Evolutionary conservation across 2,113 vertebrate genomes (phyloP).

Genomic region (Corapipo altera): DNA sequence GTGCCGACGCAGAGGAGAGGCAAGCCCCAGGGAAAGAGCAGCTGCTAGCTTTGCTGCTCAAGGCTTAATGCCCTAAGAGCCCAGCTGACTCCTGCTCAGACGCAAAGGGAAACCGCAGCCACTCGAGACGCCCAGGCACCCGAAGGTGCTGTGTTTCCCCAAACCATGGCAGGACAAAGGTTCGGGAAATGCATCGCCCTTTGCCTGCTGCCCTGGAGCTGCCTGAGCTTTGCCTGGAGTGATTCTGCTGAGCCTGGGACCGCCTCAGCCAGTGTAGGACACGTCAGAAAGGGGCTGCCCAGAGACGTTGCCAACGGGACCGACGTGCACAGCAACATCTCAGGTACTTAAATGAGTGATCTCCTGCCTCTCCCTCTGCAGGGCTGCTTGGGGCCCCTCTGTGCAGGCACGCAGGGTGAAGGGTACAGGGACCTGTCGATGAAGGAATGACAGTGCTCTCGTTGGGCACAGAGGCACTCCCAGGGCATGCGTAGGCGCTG

Average conservation of each 20-base stretch:
- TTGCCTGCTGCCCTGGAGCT: conserved; percentile 53
- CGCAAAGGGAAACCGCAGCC: neutral
- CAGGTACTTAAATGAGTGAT: neutral
- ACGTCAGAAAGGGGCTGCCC: neutral
- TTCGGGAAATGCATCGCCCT: neutral
- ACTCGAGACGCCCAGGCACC: neutral
- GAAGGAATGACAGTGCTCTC: neutral
- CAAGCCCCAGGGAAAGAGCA: neutral
- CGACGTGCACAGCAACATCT: conserved; percentile 1
- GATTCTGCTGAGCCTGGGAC: neutral
- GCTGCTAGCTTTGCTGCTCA: conserved; percentile 26
- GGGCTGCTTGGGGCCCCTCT: neutral
- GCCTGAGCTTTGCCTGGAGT: conserved; percentile 7
- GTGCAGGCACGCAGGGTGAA: neutral
- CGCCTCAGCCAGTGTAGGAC: neutral
- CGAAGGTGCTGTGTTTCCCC: neutral
- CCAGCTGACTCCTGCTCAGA: conserved; percentile 37
- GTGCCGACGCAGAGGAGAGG: neutral
- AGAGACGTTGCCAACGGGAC: conserved; percentile 3
- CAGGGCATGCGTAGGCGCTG: fast-evolving
- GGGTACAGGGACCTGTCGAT: fast-evolving
- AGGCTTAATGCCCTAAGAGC: conserved; percentile 51
- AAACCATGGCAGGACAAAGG: neutral
- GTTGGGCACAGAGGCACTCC: fast-evolving
- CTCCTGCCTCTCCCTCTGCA: neutral